Conservation (phyloP, 2,797 vertebrate genomes). For the Loris lydekkerianus region DNA sequence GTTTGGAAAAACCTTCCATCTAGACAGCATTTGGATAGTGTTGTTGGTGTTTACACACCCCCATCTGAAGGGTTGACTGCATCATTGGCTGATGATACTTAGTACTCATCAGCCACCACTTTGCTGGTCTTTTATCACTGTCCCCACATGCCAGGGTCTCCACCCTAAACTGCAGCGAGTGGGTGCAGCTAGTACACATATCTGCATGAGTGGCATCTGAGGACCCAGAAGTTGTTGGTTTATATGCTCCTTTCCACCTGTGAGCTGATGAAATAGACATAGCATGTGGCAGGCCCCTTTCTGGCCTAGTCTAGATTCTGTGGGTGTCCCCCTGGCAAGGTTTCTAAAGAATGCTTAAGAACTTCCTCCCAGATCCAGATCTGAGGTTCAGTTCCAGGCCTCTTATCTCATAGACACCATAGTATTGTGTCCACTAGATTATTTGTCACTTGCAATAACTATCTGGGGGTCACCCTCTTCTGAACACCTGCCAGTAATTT, state of each 20-base stretch:
- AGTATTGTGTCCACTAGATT: fast-evolving
- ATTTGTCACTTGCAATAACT: background rate
- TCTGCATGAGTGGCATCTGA: background rate
- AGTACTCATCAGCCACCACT: background rate
- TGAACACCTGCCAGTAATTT: fast-evolving
- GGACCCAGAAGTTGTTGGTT: background rate
- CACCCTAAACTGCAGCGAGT: too few relatives aligned
- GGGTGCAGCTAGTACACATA: background rate
- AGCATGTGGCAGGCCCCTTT: fast-evolving
- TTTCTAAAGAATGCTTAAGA: background rate
- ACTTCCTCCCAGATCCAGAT: background rate
- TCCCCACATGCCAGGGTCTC: background rate
- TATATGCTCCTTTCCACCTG: background rate
- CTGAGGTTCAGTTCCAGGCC: fast-evolving
- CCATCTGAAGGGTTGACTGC: background rate
- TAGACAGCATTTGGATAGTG: background rate
- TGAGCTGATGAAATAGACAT: background rate
- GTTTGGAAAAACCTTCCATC: background rate
- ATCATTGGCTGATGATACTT: background rate
- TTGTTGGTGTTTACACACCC: background rate
- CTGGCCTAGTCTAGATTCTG: background rate
- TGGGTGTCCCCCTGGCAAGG: background rate
- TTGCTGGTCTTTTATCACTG: background rate
- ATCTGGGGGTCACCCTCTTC: background rate
- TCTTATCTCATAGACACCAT: fast-evolving